Evolutionary conservation across 2,113 vertebrate species (phyloP).

Genomic region (Thymallus thymallus): DNA sequence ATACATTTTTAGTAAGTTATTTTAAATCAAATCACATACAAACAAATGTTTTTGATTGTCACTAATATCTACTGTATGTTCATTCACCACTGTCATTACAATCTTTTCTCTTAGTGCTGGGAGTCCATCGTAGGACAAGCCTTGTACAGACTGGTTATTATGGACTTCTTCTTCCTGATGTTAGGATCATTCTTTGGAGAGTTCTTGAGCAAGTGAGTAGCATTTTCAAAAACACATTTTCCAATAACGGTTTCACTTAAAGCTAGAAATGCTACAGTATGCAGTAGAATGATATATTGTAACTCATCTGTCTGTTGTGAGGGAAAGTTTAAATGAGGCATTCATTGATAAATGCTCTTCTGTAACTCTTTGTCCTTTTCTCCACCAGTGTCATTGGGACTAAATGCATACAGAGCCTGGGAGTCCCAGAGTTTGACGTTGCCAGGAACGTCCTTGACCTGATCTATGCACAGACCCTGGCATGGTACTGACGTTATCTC

Average conservation of each 20-base stretch:
- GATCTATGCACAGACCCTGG: slow-evolving; percentile 91
- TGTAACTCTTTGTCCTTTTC: neutral
- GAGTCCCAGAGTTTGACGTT: slow-evolving; percentile 89
- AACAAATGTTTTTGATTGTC: neutral
- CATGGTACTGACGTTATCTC: slow-evolving; percentile 76
- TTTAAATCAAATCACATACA: neutral
- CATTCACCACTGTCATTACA: neutral
- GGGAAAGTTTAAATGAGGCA: too few species aligned
- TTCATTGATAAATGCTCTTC: neutral
- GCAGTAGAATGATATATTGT: neutral
- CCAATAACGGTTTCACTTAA: neutral
- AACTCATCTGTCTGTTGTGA: neutral
- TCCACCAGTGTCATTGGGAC: slow-evolving; percentile 81
- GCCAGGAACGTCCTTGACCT: slow-evolving; percentile 91
- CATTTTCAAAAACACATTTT: neutral
- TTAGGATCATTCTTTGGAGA: slow-evolving; percentile 90
- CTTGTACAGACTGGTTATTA: slow-evolving; percentile 87
- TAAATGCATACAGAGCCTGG: slow-evolving; percentile 64
- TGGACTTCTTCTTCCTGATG: slow-evolving; percentile 90
- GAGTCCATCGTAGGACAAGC: slow-evolving; percentile 89
- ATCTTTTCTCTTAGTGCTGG: slow-evolving; percentile 83
- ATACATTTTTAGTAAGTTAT: slow-evolving; percentile 45
- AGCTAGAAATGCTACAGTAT: neutral
- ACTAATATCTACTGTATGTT: neutral
- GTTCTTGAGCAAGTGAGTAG: slow-evolving; percentile 86